A percentile compares a stretch with the other conserved stretches of the same genome.
phyloP scores from a whole-genome alignment of 2,888 invertebrate genomes.

The Schrankia costaestrigalis region DNA sequence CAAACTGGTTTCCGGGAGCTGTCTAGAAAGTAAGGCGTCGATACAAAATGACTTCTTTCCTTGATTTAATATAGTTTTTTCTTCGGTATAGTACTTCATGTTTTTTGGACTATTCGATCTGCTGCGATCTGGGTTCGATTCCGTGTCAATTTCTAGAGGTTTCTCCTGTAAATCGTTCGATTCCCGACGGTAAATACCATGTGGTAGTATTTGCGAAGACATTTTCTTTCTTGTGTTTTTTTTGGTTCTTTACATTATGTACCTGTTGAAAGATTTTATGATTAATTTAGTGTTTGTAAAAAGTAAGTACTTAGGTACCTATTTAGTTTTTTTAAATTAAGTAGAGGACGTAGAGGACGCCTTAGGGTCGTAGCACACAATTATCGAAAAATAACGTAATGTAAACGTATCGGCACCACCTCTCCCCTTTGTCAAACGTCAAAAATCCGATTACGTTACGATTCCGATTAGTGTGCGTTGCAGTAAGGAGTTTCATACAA shows the following conservation, averaged over 20 bases:
- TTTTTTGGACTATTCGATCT: conserved; percentile 66
- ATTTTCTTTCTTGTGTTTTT: conserved; percentile 6
- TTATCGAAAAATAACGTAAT: too few species aligned
- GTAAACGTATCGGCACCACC: too few species aligned
- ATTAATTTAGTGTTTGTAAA: not conserved
- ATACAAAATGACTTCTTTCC: conserved; percentile 92
- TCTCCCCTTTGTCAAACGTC: too few species aligned
- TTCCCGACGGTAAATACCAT: conserved; percentile 54
- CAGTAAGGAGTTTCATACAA: too few species aligned
- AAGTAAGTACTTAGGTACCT: not conserved
- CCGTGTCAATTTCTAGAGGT: conserved; percentile 63
- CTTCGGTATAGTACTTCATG: conserved; percentile 63
- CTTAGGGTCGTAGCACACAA: too few species aligned
- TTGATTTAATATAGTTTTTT: conserved; percentile 63
- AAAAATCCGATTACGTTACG: too few species aligned
- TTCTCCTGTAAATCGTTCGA: conserved; percentile 50
- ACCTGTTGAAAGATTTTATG: conserved; percentile 12
- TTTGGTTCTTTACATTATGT: conserved; percentile 32
- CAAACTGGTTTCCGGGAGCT: conserved; percentile 51
- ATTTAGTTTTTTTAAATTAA: too few species aligned
- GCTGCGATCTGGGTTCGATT: conserved; percentile 53
- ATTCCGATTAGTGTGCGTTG: too few species aligned
- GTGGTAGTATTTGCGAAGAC: conserved; percentile 39
- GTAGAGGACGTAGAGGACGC: too few species aligned
- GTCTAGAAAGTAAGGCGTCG: conserved; percentile 89